phyloP scores from a whole-genome alignment of 2,888 invertebrate genomes.

The Megamerina dolium region DNA sequence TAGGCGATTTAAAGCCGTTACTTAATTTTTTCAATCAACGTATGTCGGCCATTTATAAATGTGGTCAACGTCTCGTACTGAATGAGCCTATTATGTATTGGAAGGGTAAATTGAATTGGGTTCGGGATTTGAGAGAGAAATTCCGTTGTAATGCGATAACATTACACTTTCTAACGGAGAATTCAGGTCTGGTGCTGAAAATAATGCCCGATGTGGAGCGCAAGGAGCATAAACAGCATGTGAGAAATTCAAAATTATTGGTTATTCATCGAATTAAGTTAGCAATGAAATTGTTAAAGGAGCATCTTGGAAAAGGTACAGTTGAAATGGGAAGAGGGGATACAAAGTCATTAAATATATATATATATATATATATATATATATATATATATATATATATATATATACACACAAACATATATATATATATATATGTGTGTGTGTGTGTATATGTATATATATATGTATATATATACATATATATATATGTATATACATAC shows the following conservation, averaged over 20 bases:
- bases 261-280: constrained; percentile 23
- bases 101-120: constrained; percentile 26
- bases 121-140: constrained; percentile 22
- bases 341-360: no score
- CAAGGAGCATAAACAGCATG: constrained; percentile 9
- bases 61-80: constrained; percentile 30
- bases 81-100: constrained; percentile 30
- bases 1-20: constrained; percentile 14
- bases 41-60: constrained; percentile 26
- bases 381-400: no score
- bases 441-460: no score
- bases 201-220: constrained; percentile 24
- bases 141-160: constrained; percentile 27
- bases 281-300: constrained; percentile 23
- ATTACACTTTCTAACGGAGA: constrained; percentile 29
- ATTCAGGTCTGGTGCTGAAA: constrained; percentile 25
- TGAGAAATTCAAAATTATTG: constrained; percentile 26
- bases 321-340: no score
- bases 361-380: no score
- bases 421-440: no score
- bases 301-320: constrained; percentile 20
- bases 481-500: no score
- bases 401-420: no score
- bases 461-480: no score
- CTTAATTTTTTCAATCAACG: constrained; percentile 26